A percentile compares a stretch with the other conserved stretches of the same genome.
These are phyloP conservation scores for Schlechtendalia chinensis DNA, from an alignment of 1,140 invertebrate species.

Conservation along the genomic window DNA sequence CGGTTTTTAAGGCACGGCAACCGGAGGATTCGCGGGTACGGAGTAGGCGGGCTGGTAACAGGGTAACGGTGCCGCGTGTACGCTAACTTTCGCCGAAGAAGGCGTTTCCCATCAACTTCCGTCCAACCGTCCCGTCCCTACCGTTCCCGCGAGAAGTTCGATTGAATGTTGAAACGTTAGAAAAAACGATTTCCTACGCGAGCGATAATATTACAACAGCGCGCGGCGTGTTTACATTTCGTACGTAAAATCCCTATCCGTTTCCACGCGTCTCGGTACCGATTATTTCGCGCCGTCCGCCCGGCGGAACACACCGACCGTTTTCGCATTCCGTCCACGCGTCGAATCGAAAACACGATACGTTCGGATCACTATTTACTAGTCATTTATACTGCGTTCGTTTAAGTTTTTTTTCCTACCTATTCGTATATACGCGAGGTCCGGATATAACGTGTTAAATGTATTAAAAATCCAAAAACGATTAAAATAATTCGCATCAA, in stretches of 20 bases:
- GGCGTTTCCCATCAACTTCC: slow-evolving; percentile 33
- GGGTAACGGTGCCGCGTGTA: too few relatives aligned
- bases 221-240: not conserved
- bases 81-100: slow-evolving; percentile 41
- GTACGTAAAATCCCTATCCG: too few relatives aligned
- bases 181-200: slow-evolving; percentile 21
- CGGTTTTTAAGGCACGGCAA: slow-evolving; percentile 33
- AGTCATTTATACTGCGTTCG: too few relatives aligned
- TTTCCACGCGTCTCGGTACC: too few relatives aligned
- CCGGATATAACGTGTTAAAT: too few relatives aligned
- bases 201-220: not conserved
- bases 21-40: slow-evolving; percentile 16
- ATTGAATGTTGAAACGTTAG: slow-evolving; percentile 34
- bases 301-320: not conserved
- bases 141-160: not conserved
- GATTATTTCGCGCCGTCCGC: not conserved
- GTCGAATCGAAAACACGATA: not conserved
- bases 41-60: not conserved
- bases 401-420: too few relatives aligned
- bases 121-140: slow-evolving; percentile 7
- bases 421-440: too few relatives aligned
- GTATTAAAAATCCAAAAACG: too few relatives aligned
- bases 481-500: too few relatives aligned
- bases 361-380: not conserved
- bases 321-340: not conserved